Evolutionary conservation across 2,113 vertebrate genomes (phyloP).

Genomic region (Antechinus flavipes): DNA sequence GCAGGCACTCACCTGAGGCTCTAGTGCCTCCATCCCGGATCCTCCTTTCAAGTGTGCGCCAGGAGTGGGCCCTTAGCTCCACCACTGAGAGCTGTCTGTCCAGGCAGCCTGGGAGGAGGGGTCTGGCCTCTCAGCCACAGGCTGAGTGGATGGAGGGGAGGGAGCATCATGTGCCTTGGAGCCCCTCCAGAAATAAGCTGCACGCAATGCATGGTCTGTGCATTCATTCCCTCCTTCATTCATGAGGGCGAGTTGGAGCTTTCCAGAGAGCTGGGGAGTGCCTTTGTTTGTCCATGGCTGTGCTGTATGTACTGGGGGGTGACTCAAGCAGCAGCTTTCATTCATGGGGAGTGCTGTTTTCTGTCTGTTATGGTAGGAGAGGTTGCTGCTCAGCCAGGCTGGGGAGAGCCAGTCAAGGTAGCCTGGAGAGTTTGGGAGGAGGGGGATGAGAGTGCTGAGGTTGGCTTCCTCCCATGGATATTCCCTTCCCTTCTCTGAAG

Average conservation of each 20-base stretch:
- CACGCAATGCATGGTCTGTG: too few relatives aligned
- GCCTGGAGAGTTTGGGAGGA: not conserved
- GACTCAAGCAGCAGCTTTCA: not conserved
- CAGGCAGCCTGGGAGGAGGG: not conserved
- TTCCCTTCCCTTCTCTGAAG: not conserved
- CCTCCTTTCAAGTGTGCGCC: too few relatives aligned
- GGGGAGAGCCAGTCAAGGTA: not conserved
- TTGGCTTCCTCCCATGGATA: not conserved
- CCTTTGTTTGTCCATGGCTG: not conserved
- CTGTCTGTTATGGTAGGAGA: too few relatives aligned
- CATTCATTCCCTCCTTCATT: not conserved
- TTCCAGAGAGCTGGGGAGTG: too few relatives aligned
- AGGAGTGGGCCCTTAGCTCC: not conserved
- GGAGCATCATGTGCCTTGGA: not conserved
- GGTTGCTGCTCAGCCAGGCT: not conserved
- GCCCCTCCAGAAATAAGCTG: not conserved
- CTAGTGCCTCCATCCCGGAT: not conserved
- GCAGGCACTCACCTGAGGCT: not conserved
- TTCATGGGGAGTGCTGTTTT: not conserved
- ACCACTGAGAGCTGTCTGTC: too few relatives aligned
- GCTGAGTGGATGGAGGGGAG: too few relatives aligned
- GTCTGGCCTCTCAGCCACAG: not conserved
- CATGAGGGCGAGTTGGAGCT: too few relatives aligned
- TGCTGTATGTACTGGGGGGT: not conserved
- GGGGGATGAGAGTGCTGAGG: not conserved